These are phyloP conservation scores for Gallinago undulata DNA, from an alignment of 2,113 vertebrate species.

Conservation along the genomic window DNA sequence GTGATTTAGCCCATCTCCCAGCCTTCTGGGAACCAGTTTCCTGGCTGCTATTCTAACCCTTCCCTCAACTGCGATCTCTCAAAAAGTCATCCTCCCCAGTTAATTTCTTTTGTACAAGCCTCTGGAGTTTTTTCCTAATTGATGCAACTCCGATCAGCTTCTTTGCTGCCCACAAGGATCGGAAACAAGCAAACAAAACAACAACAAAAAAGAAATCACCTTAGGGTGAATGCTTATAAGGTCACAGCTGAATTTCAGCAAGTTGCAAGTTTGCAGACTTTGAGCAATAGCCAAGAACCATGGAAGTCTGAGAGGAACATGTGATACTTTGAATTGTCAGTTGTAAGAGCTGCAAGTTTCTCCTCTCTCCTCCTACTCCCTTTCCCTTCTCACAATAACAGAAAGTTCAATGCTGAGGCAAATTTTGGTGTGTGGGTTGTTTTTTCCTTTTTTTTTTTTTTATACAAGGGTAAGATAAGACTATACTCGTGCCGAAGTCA, in stretches of 20 bases:
- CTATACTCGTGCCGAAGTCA: not conserved
- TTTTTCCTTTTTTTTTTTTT: not conserved
- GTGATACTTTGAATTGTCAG: not conserved
- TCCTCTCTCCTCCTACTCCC: not conserved
- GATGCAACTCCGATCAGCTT: not conserved
- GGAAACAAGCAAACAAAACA: not conserved
- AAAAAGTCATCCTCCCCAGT: not conserved
- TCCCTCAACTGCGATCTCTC: not conserved
- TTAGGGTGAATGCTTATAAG: not conserved
- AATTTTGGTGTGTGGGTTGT: not conserved
- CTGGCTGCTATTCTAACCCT: not conserved
- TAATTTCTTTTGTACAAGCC: not conserved
- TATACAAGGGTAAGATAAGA: not conserved
- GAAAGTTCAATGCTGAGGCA: not conserved
- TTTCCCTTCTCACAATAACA: not conserved
- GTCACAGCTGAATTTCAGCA: not conserved
- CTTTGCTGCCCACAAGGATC: not conserved
- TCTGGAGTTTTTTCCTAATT: not conserved
- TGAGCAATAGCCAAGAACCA: not conserved
- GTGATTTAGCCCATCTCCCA: slow-evolving; percentile 2
- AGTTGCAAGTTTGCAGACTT: not conserved
- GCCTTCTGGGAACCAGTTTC: slow-evolving; percentile 5
- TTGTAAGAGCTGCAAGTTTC: not conserved
- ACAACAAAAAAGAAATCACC: not conserved
- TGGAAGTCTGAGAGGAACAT: not conserved